Percentiles rank a stretch among this genome's conserved stretches.
Conservation (phyloP, 2,797 vertebrate genomes). For the Benthosema pterotum region DNA sequence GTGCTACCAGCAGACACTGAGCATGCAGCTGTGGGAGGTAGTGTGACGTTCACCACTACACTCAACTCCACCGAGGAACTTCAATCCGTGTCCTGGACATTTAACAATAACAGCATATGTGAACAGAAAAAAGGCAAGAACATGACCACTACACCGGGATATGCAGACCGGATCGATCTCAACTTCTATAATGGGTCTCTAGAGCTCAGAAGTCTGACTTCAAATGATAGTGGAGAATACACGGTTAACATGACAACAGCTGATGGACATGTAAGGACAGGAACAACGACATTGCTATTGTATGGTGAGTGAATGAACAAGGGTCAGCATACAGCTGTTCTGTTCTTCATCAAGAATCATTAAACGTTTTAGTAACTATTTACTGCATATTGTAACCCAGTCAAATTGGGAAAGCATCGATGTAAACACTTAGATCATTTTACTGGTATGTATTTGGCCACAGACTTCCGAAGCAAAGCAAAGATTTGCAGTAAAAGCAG, state of each 20-base stretch:
- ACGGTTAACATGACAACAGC: background rate
- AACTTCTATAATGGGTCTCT: constrained; percentile 24
- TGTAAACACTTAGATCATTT: no score
- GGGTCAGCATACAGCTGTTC: background rate
- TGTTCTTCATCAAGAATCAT: no score
- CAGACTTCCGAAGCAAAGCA: no score
- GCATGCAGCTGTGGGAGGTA: constrained; percentile 9
- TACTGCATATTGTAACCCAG: no score
- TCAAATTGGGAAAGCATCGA: no score
- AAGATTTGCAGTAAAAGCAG: no score
- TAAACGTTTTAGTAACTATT: no score
- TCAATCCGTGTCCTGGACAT: background rate
- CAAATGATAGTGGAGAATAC: constrained; percentile 21
- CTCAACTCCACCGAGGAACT: background rate
- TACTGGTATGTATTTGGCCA: no score
- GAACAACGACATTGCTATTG: background rate
- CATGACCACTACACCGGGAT: background rate
- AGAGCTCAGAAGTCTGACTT: constrained; percentile 20
- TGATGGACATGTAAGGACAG: rapidly evolving
- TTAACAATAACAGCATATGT: background rate
- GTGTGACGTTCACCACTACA: constrained; percentile 7
- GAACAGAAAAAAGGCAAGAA: background rate
- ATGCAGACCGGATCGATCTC: constrained; percentile 17
- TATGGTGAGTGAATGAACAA: constrained; percentile 12
- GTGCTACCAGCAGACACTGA: constrained; percentile 8